Conservation (phyloP, 2,797 vertebrate genomes). For the Petrocephalus schoutedeni region DNA sequence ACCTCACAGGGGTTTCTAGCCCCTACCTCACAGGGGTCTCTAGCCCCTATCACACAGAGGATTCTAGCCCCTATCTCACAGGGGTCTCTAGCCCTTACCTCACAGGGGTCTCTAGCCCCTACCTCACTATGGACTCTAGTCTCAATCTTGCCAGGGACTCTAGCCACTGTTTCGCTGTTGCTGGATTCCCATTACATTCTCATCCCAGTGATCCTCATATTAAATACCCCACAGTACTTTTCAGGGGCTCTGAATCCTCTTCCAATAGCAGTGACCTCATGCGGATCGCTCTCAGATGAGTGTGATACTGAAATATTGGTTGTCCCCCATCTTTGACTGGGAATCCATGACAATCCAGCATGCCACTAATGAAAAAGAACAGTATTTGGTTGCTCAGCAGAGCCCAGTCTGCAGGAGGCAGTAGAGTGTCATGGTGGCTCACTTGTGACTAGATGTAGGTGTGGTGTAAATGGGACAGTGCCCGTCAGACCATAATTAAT, state of each 20-base stretch:
- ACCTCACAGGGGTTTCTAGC: neutral
- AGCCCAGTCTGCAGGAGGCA: constrained; percentile 96
- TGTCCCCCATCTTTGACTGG: constrained; percentile 90
- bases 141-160: neutral
- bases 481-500: constrained; percentile 78
- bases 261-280: neutral
- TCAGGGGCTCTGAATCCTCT: neutral
- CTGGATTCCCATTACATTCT: neutral
- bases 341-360: constrained; percentile 86
- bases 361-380: constrained; percentile 98
- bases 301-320: neutral
- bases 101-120: too few relatives aligned
- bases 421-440: constrained; percentile 96
- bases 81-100: too few relatives aligned
- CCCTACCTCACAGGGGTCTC: neutral
- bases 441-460: constrained; percentile 99
- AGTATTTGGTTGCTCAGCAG: constrained; percentile 98
- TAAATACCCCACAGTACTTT: neutral
- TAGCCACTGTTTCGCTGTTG: neutral
- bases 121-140: neutral
- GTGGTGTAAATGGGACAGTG: constrained; percentile 76
- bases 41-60: neutral
- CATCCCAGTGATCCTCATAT: neutral
- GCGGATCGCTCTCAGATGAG: neutral
- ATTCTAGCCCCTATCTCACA: too few relatives aligned